These are phyloP conservation scores for Miltochrista miniata DNA, from an alignment of 2,888 invertebrate genomes.

Conservation along the genomic window DNA sequence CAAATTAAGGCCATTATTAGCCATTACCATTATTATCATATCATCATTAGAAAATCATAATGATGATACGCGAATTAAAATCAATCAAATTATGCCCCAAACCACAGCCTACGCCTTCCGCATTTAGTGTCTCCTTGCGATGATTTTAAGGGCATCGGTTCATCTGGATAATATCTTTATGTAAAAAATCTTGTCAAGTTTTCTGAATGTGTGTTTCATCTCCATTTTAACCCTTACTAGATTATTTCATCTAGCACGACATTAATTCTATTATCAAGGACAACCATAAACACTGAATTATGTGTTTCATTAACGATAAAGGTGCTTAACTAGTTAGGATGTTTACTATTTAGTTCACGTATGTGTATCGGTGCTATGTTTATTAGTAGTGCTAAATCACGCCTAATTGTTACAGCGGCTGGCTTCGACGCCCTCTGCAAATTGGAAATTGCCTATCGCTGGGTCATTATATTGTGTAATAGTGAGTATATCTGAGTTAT, in stretches of 20 bases:
- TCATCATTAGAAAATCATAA: no score
- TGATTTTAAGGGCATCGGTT: no score
- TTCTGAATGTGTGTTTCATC: no score
- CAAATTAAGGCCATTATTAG: no score
- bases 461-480: conserved; percentile 22
- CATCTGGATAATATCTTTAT: no score
- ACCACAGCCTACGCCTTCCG: no score
- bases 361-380: conserved; percentile 35
- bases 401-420: conserved; percentile 46
- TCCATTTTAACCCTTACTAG: no score
- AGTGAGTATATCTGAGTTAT: conserved; percentile 12
- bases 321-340: conserved; percentile 1
- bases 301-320: conserved; percentile 1
- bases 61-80: no score
- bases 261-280: not conserved
- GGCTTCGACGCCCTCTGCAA: conserved; percentile 23
- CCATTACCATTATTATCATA: no score
- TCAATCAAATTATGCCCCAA: no score
- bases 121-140: no score
- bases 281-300: conserved; percentile 13
- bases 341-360: conserved; percentile 53
- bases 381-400: conserved; percentile 57
- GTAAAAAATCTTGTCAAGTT: no score
- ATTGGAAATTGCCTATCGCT: conserved; percentile 28
- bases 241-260: not conserved